Percentiles rank a stretch among this genome's conserved stretches.
Evolutionary conservation across 2,113 vertebrate species (phyloP).

Genomic region (Hyaena hyaena): DNA sequence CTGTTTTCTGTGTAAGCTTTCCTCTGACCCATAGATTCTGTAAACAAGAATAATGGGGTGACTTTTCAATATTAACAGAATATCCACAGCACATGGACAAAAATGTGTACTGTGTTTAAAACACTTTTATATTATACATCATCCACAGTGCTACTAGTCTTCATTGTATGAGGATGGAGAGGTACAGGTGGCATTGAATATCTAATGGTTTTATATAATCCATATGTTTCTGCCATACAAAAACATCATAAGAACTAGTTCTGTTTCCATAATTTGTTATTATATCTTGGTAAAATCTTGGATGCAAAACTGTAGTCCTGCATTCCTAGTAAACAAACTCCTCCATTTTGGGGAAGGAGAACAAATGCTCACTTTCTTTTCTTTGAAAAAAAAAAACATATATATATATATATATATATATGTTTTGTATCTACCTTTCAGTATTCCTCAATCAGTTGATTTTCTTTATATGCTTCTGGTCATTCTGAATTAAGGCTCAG

Average conservation of each 20-base stretch:
- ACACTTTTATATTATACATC: neutral
- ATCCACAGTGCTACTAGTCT: neutral
- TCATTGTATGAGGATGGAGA: neutral
- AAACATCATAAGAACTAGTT: neutral
- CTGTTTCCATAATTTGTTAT: neutral
- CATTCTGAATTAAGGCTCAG: neutral
- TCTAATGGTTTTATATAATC: neutral
- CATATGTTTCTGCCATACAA: neutral
- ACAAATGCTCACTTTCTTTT: neutral
- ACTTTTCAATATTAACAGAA: neutral
- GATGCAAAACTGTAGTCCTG: too few relatives aligned
- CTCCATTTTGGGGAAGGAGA: neutral
- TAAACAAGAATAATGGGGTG: neutral
- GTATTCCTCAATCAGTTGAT: neutral
- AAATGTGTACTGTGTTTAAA: neutral
- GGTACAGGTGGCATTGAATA: neutral
- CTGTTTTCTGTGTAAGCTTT: neutral
- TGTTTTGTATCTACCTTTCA: neutral
- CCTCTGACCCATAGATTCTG: neutral
- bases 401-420: too few relatives aligned
- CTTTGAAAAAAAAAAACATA: too few relatives aligned
- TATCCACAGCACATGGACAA: neutral
- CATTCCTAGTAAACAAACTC: too few relatives aligned
- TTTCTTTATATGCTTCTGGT: neutral
- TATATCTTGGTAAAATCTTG: too few relatives aligned